Percentiles rank a stretch among this genome's conserved stretches.
Conservation (phyloP, 2,888 invertebrate genomes). For the Synergus umbraculus region DNA sequence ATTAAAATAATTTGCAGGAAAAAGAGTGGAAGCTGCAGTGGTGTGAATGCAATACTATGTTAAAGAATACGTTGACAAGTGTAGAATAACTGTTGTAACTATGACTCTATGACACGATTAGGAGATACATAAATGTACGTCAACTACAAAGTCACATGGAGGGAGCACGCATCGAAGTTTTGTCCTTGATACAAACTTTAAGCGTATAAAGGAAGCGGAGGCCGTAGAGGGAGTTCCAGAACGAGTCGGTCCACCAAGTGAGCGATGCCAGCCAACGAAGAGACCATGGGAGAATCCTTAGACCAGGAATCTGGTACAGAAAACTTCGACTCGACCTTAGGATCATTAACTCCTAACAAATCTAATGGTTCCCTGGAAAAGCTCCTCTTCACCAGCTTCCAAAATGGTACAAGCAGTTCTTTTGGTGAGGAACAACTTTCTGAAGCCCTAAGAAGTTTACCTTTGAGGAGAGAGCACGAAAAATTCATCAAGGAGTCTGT, state of each 20-base stretch:
- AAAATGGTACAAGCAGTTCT: background rate
- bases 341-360: background rate
- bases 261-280: conserved; percentile 69
- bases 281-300: conserved; percentile 58
- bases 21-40: background rate
- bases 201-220: conserved; percentile 73
- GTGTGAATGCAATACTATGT: conserved; percentile 10
- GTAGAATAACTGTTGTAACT: background rate
- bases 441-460: conserved; percentile 78
- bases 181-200: conserved; percentile 71
- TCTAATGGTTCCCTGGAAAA: conserved; percentile 10
- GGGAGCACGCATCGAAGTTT: conserved; percentile 57
- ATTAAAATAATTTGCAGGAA: conserved; percentile 30
- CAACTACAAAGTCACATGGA: conserved; percentile 43
- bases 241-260: conserved; percentile 54
- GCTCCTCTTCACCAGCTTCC: background rate
- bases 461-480: conserved; percentile 83
- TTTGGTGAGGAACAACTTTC: background rate
- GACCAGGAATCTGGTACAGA: conserved; percentile 48
- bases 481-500: conserved; percentile 85
- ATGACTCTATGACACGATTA: conserved; percentile 16
- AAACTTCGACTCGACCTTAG: conserved; percentile 7
- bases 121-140: conserved; percentile 33
- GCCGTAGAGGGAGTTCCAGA: conserved; percentile 62
- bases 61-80: background rate